A percentile compares a stretch with the other conserved stretches of the same genome.
Conservation (phyloP, 1,140 invertebrate species). For the Latrodectus geometricus region DNA sequence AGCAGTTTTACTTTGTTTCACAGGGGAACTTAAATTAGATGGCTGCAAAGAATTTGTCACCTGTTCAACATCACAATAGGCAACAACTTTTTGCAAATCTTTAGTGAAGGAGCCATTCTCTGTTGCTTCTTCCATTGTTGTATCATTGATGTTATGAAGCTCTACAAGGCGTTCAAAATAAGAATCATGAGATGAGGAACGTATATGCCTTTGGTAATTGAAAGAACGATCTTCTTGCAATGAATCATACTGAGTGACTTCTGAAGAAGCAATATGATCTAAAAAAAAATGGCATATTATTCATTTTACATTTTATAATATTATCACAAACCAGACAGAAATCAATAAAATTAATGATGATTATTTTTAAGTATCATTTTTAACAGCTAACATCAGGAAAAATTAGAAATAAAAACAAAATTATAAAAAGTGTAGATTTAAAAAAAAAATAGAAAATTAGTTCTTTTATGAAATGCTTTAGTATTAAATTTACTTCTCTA, state of each 20-base stretch:
- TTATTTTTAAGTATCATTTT: no score
- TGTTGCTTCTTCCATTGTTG: slow-evolving; percentile 17
- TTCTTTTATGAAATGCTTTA: no score
- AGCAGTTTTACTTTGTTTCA: slow-evolving; percentile 2
- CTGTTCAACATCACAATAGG: neutral
- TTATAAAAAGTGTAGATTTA: no score
- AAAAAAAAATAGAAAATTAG: no score
- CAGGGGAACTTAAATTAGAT: neutral
- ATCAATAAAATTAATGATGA: no score
- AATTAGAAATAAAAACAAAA: no score
- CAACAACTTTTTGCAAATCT: neutral
- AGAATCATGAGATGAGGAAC: slow-evolving; percentile 90
- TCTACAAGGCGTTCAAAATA: slow-evolving; percentile 80
- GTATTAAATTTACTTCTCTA: no score
- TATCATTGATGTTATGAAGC: neutral
- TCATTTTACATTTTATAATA: no score
- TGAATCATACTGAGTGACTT: neutral
- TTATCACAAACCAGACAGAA: no score
- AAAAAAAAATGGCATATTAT: neutral
- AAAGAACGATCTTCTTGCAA: slow-evolving; percentile 10
- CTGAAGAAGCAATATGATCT: slow-evolving; percentile 11
- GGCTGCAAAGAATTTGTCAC: neutral
- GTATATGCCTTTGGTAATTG: slow-evolving; percentile 64
- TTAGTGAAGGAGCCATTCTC: neutral
- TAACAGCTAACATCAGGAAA: no score